Base-by-base conservation (phyloP, 1,140 invertebrate species). In the Drosophila kurseongensis region DNA sequence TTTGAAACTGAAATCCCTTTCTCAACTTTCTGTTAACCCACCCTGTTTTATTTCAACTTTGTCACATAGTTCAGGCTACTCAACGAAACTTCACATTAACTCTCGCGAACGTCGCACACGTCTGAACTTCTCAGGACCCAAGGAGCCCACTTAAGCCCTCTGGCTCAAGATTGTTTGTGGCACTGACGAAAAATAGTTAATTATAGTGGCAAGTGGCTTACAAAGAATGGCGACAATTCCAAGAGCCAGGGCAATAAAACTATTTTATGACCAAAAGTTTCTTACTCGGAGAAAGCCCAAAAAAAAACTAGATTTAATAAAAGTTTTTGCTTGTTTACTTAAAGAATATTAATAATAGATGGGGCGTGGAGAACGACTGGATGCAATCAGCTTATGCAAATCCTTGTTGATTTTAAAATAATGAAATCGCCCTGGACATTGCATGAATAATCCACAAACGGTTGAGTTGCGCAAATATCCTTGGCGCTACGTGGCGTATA, bases 341-440 rank as follows among this genome's bases (percentile, higher is more conserved):
- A 48, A 79, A 77, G 52, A 63, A 61, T 56, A 86, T 88, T 75
- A 82, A 86, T 69, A 74, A 78, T 69, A 62, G 48, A 67, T 60
- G 27, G 5, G 23, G 6, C 10, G 2, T 5, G 41, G 14, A 18
- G 13, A 7, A 5, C 0, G 18, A 9, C n/a, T 41, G 45, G 44
- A 60, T 84, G 84, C 84, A 88, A 88, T 88, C 84, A 89, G 68
- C 60, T 89, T 88, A 88, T 88, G 84, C 68, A 88, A 88, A 88
- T 88, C 57, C 56, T 74, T 52, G 73, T 79, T 83, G 80, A 80
- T 80, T 83, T 82, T 83, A 77, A 89, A 88, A 80, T 80, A 80
- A 88, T 80, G 65, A 89, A 80, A 71, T 77, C 66, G 80, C 56
- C 75, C 65, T 75, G 77, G 41, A 67, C 45, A 80, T 61, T 61